Evolutionary conservation across 2,888 invertebrate species (phyloP), one percentile per base, ranked within the genome.

Genomic region (Drosophila stalkeri): DNA sequence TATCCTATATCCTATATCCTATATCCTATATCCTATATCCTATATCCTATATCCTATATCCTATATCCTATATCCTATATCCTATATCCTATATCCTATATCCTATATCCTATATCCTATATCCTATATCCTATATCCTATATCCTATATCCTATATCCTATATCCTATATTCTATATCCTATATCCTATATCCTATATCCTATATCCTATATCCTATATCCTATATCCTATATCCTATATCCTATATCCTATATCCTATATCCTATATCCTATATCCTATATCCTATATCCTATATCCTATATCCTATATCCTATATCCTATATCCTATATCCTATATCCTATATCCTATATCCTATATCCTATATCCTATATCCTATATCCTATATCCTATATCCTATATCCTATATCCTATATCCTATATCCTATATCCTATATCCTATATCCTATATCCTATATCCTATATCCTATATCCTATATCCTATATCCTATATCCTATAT

Each of bases 241-340:
- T 41, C 41, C n/a, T 41, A 41, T n/a, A n/a, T 41, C 41, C n/a
- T n/a, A 41, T n/a, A n/a, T 41, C 39, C n/a, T 41, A 41, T n/a
- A n/a, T 41, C 39, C n/a, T 41, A 41, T n/a, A n/a, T 41, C 39
- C n/a, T 41, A 41, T n/a, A n/a, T 41, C 39, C n/a, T 41, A 41
- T n/a, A n/a, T 41, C 39, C n/a, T 41, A 41, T n/a, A n/a, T 41
- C 41, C n/a, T 41, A 41, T n/a, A n/a, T 41, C 41, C n/a, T 41
- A 41, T n/a, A n/a, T 41, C 41, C n/a, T 41, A 41, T n/a, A n/a
- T 41, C 41, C n/a, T 41, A 41, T n/a, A n/a, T 41, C 41, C n/a
- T 41, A 41, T n/a, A n/a, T 41, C 41, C n/a, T 41, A 41, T n/a
- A n/a, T 41, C 41, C n/a, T 41, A 41, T n/a, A n/a, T 41, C 41